Percentiles rank a stretch among this genome's conserved stretches.
Evolutionary conservation across 2,797 vertebrate species (phyloP).

Genomic region (Diglossa cyanea): DNA sequence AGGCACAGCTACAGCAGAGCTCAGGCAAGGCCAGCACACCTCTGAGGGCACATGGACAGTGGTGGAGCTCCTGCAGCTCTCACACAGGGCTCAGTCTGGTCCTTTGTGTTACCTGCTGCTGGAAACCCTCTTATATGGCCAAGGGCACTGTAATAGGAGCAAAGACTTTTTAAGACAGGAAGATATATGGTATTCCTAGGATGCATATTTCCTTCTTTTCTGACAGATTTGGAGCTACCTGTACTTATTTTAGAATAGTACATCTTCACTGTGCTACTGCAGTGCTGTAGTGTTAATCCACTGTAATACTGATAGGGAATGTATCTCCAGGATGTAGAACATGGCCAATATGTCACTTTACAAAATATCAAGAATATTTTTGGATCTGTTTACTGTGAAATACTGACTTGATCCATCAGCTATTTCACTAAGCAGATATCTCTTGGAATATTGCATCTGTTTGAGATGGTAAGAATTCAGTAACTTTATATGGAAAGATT

Average conservation of each 20-base stretch:
- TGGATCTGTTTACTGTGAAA: not conserved
- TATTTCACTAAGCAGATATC: not conserved
- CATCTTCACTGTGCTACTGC: not conserved
- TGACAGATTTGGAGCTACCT: not conserved
- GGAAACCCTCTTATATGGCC: not conserved
- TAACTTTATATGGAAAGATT: not conserved
- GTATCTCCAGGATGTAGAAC: not conserved
- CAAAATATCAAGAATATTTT: not conserved
- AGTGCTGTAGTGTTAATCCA: not conserved
- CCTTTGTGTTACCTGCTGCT: not conserved
- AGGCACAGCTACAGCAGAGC: accelerated
- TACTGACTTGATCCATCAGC: not conserved
- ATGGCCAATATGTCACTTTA: not conserved
- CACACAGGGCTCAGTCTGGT: not conserved
- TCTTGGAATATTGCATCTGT: not conserved
- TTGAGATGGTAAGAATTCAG: not conserved
- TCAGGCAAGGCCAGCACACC: accelerated
- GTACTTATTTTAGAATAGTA: not conserved
- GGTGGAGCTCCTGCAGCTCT: not conserved
- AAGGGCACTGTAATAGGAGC: not conserved
- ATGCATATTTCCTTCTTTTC: not conserved
- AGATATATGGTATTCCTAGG: not conserved
- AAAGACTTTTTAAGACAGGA: not conserved
- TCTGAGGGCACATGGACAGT: not conserved
- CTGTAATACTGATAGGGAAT: not conserved